phyloP scores from a whole-genome alignment of 2,797 vertebrate genomes.

The Spinus olivaceus region DNA sequence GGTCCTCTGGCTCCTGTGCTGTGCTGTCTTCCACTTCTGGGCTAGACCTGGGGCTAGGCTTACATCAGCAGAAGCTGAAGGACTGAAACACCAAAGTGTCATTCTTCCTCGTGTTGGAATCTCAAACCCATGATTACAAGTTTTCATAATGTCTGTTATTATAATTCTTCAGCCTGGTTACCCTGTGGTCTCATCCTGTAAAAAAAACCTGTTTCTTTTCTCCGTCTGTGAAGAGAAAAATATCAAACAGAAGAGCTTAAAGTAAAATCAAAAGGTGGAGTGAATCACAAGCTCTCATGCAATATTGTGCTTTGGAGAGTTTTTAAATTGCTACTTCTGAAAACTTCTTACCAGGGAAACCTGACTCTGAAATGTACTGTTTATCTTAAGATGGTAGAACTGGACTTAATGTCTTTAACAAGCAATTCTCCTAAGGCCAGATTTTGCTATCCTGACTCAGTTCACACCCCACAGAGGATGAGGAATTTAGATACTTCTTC shows the following conservation, averaged over 20 bases:
- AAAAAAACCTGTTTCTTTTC: background rate
- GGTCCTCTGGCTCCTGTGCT: rapidly evolving
- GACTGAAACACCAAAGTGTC: background rate
- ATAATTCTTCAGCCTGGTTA: background rate
- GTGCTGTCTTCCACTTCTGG: background rate
- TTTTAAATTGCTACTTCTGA: background rate
- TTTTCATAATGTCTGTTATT: background rate
- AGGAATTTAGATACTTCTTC: background rate
- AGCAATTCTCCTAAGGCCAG: background rate
- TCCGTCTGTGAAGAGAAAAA: background rate
- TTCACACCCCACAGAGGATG: background rate
- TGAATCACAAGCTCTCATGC: background rate
- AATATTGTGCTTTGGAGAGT: background rate
- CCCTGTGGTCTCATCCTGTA: background rate
- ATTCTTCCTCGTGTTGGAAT: background rate
- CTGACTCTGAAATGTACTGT: background rate
- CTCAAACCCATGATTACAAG: background rate
- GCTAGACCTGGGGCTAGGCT: background rate
- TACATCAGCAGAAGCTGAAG: background rate
- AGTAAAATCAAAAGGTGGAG: background rate
- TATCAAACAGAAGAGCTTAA: background rate
- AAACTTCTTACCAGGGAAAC: background rate
- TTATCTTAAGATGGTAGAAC: background rate
- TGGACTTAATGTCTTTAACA: background rate
- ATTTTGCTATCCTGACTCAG: background rate